A percentile compares a stretch with the other conserved stretches of the same genome.
Conservation (phyloP, 2,113 vertebrate species). For the Nothoprocta pentlandii region DNA sequence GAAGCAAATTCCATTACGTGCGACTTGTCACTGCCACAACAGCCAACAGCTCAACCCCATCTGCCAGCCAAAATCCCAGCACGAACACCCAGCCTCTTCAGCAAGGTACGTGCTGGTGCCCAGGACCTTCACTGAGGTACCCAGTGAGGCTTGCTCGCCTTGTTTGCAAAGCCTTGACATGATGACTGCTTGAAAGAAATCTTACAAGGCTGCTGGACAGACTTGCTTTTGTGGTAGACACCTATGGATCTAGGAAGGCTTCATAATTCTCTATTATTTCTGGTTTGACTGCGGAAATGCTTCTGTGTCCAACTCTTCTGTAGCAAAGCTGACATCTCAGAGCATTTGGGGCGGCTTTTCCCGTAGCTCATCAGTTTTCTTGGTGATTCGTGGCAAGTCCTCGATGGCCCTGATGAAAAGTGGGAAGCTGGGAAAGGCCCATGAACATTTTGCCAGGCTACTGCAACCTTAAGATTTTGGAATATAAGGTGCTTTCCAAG, state of each 20-base stretch:
- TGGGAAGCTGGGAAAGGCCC: not conserved
- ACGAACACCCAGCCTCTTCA: constrained; percentile 89
- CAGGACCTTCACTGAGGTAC: not conserved
- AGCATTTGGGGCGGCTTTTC: not conserved
- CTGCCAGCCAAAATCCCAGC: constrained; percentile 84
- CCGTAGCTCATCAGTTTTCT: not conserved
- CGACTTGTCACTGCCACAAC: constrained; percentile 95
- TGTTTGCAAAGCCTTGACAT: not conserved
- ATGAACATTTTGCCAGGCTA: not conserved
- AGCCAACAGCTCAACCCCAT: constrained; percentile 82
- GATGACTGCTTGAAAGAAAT: not conserved
- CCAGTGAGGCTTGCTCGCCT: not conserved
- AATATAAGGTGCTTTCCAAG: not conserved
- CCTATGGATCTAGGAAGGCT: not conserved
- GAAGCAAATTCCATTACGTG: constrained; percentile 97
- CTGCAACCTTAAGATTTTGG: not conserved
- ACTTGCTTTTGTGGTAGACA: not conserved
- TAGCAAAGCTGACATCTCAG: not conserved
- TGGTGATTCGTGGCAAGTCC: not conserved
- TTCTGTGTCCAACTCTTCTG: not conserved
- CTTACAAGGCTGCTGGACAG: not conserved
- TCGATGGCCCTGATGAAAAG: not conserved
- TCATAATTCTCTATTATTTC: not conserved
- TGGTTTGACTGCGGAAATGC: not conserved
- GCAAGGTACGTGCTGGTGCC: constrained; percentile 83